Base-by-base conservation (phyloP, 1,140 invertebrate genomes). In the Kradibia gibbosae region DNA sequence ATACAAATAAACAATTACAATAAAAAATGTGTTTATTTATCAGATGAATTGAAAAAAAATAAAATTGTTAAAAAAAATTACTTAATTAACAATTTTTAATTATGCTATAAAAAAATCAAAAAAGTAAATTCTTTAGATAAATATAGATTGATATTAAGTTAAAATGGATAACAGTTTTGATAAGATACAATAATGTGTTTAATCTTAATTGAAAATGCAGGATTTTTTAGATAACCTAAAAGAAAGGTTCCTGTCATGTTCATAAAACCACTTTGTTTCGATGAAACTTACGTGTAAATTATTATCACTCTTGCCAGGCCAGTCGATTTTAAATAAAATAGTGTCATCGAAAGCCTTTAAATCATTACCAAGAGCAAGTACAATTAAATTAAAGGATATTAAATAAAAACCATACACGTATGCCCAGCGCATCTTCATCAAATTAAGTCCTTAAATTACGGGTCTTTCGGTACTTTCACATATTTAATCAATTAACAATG, bases 281-380 rank as follows among this genome's bases (percentile, higher is more conserved):
- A n/a, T 45, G 50, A 57, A 53, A 87, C 88, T 87, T 86, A 93
- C 92, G 71, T 92, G 79, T 84, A 92, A 88, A 42, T 93, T 88
- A 1, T 89, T 85, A 65, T 89, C 90, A 82, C 88, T 88, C 82
- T 92, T 90, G n/a, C 95, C 95, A 22, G 95, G 94, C 94, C 96
- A 97, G 85, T 95, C 95, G 57, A 97, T 94, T 91, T 95, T 94
- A 86, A 95, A 97, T 70, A 96, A 89, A 83, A 97, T 93, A 4
- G 94, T 94, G 91, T 97, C 96, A 90, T 97, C 96, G 86, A 97
- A 96, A 55, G 94, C 95, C 88, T 94, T 95, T 28, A 94, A 92
- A 88, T 95, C 94, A 86, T 93, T 86, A 31, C 84, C 89, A 80
- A 48, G 75, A 15, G 78, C 83, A n/a, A 78, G 11, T 17, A 45